Base-by-base conservation (phyloP, 1,140 invertebrate species). In the Pogonomyrmex barbatus region DNA sequence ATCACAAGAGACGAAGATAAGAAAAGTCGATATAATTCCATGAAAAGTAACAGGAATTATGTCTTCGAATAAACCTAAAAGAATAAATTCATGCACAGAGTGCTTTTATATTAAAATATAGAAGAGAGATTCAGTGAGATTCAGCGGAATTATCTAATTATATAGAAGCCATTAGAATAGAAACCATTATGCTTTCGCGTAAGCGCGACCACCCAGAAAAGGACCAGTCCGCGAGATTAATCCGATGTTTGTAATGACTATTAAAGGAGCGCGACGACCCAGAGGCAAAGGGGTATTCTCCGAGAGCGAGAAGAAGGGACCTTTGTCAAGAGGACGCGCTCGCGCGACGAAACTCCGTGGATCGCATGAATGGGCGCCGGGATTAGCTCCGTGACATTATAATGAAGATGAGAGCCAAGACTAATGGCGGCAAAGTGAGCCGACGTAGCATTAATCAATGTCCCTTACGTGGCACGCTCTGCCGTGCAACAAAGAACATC, bases 351-450 rank as follows among this genome's bases (percentile, higher is more conserved):
- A 85, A 86, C 60, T 58, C 52, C 45, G 67, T 76, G 78, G 88
- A 89, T 81, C 58, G 87, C 52, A 62, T 88, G 83, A 89, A 89
- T 89, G 83, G 83, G 33, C 87, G 60, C 52, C 70, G 78, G 87
- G 88, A 91, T 91, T 91, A 91, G 89, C 71, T 54, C 68, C 81
- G 76, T 91, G 87, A 87, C 85, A 86, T 87, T 89, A 89, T 87
- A 91, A 91, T 91, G 88, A 91, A 91, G 90, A 91, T 83, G 90
- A 91, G 88, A 89, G 86, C 52, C 88, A 89, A 91, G 90, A 91
- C 88, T 91, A 91, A 91, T 91, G 90, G 88, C 90, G 83, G 82
- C 79, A 71, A 85, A 78, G 88, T 88, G 90, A 89, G 67, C 76
- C 79, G 87, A 90, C 86, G 90, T 81, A 79, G 63, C 89, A 91